These are phyloP conservation scores for Yasuhikotakia modesta DNA, from an alignment of 2,797 vertebrate species.

Conservation along the genomic window DNA sequence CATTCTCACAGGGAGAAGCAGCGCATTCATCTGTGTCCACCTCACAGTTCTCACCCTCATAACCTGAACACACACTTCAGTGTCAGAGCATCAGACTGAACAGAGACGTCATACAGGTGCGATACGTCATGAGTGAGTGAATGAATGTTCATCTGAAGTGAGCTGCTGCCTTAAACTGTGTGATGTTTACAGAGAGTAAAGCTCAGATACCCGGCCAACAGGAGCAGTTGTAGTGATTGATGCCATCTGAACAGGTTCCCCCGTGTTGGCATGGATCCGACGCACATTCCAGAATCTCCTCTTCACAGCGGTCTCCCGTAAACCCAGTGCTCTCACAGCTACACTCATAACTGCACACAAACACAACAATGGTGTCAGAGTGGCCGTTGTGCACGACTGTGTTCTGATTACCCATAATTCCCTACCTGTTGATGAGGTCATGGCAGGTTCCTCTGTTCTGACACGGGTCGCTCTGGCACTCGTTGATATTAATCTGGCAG, in stretches of 20 bases:
- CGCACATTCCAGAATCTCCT: constrained; percentile 87
- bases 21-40: constrained; percentile 86
- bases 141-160: too few species aligned
- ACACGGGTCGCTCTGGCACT: constrained; percentile 88
- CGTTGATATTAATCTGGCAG: constrained; percentile 86
- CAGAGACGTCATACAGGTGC: neutral
- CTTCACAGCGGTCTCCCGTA: constrained; percentile 82
- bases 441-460: constrained; percentile 79
- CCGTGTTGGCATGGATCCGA: constrained; percentile 87
- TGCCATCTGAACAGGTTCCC: constrained; percentile 82
- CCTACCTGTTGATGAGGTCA: constrained; percentile 85
- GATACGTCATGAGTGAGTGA: too few species aligned
- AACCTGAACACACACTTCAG: constrained; percentile 75
- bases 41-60: constrained; percentile 83
- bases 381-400: neutral
- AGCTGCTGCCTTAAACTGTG: too few species aligned
- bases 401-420: neutral
- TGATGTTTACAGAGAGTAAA: too few species aligned
- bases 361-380: neutral
- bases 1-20: constrained; percentile 79
- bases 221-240: constrained; percentile 82
- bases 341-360: constrained; percentile 81
- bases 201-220: constrained; percentile 87
- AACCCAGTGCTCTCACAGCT: constrained; percentile 88
- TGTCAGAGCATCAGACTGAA: neutral